phyloP scores from a whole-genome alignment of 2,113 vertebrate species.

The Tichodroma muraria region DNA sequence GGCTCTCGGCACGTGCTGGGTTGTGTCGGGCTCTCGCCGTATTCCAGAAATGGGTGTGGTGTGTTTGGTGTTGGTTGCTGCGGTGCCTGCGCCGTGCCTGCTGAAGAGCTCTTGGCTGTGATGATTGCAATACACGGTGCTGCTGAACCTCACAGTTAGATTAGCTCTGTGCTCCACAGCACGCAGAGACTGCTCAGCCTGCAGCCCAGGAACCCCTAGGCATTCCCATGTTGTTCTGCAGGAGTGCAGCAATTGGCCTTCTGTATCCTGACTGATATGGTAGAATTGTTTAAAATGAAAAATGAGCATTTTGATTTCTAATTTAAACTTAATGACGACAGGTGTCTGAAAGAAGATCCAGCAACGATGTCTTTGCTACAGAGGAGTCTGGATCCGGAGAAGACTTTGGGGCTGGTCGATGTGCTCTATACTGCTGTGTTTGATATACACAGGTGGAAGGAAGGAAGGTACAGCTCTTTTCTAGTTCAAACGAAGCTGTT shows the following conservation, averaged over 20 bases:
- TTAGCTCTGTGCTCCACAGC: neutral
- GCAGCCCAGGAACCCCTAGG: neutral
- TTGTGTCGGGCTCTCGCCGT: rapidly evolving
- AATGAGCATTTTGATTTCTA: neutral
- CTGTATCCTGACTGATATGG: neutral
- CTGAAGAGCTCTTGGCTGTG: neutral
- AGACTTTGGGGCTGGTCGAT: conserved; percentile 93
- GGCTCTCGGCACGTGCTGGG: rapidly evolving
- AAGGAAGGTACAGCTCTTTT: conserved; percentile 78
- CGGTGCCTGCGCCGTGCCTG: neutral
- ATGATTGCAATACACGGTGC: rapidly evolving
- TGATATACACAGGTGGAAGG: conserved; percentile 90
- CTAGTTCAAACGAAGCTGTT: neutral
- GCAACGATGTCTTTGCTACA: conserved; percentile 98
- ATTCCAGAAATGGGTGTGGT: neutral
- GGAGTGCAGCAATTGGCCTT: neutral
- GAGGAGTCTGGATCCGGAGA: conserved; percentile 95
- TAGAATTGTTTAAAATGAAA: neutral
- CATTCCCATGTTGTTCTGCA: neutral
- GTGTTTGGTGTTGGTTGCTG: neutral
- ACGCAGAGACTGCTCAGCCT: neutral
- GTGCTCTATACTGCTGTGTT: conserved; percentile 95
- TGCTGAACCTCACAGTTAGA: neutral
- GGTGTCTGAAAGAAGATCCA: conserved; percentile 98
- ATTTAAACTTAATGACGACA: conserved; percentile 31